Percentiles rank a stretch among this genome's conserved stretches.
phyloP scores from a whole-genome alignment of 1,140 invertebrate species.

The Bombus sylvicola region DNA sequence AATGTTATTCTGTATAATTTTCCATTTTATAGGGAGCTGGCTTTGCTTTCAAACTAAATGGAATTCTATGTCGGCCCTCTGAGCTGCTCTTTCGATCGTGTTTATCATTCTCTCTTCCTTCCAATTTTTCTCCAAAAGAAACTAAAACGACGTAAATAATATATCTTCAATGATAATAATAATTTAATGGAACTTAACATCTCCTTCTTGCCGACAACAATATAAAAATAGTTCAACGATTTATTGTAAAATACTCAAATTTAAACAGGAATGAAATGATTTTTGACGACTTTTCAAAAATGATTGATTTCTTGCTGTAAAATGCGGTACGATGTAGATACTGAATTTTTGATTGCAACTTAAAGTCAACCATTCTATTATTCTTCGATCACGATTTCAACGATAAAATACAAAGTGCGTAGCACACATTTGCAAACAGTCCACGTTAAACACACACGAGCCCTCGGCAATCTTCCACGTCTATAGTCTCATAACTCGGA shows the following conservation, averaged over 20 bases:
- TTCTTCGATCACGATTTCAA: no score
- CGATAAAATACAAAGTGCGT: background rate
- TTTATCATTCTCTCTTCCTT: background rate
- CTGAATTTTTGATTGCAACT: no score
- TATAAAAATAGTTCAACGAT: no score
- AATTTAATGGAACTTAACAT: no score
- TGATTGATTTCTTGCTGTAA: no score
- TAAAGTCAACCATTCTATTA: background rate
- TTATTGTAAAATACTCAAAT: no score
- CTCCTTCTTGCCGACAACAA: no score
- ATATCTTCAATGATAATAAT: no score
- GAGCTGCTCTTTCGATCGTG: background rate
- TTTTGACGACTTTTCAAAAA: no score
- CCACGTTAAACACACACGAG: background rate
- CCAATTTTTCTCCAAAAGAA: background rate
- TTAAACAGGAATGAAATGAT: no score
- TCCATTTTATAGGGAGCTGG: background rate
- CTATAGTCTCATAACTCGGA: slow-evolving; percentile 3
- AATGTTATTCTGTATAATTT: slow-evolving; percentile 38
- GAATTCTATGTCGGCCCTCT: background rate
- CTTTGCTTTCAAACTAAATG: background rate
- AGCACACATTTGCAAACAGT: background rate
- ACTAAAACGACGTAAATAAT: no score
- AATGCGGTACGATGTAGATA: no score
- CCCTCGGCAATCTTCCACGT: background rate